Evolutionary conservation across 2,888 invertebrate species (phyloP).

Genomic region (Apamea anceps): DNA sequence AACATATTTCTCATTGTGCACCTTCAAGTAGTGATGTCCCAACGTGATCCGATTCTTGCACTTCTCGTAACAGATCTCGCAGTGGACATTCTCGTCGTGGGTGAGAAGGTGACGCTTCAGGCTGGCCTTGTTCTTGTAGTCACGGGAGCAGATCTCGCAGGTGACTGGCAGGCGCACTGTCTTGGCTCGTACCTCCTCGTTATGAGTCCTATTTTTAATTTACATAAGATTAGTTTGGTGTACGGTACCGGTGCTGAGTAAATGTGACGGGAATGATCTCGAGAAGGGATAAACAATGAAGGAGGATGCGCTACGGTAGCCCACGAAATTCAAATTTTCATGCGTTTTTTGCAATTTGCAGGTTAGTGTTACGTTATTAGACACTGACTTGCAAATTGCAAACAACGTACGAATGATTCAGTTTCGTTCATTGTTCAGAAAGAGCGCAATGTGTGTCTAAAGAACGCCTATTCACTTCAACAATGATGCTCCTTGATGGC

Average conservation of each 20-base stretch:
- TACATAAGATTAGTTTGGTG: neutral
- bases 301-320: too few relatives aligned
- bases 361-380: too few relatives aligned
- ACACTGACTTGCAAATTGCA: too few relatives aligned
- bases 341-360: too few relatives aligned
- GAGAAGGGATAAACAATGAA: neutral
- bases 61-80: conserved; percentile 63
- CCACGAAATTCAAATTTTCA: too few relatives aligned
- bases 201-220: conserved; percentile 57
- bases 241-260: neutral
- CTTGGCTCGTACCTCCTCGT: conserved; percentile 65
- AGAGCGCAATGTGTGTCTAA: too few relatives aligned
- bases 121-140: conserved; percentile 69
- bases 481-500: neutral
- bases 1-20: conserved; percentile 65
- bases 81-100: conserved; percentile 66
- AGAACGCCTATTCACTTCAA: too few relatives aligned
- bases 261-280: neutral
- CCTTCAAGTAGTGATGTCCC: conserved; percentile 66
- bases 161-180: conserved; percentile 49
- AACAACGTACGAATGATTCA: too few relatives aligned
- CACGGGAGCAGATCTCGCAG: conserved; percentile 72
- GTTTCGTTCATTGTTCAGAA: too few relatives aligned
- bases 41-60: conserved; percentile 68
- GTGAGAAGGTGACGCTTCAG: conserved; percentile 71